A percentile compares a stretch with the other conserved stretches of the same genome.
These are phyloP conservation scores for Alethe diademata DNA, from an alignment of 2,113 vertebrate genomes.

Conservation along the genomic window DNA sequence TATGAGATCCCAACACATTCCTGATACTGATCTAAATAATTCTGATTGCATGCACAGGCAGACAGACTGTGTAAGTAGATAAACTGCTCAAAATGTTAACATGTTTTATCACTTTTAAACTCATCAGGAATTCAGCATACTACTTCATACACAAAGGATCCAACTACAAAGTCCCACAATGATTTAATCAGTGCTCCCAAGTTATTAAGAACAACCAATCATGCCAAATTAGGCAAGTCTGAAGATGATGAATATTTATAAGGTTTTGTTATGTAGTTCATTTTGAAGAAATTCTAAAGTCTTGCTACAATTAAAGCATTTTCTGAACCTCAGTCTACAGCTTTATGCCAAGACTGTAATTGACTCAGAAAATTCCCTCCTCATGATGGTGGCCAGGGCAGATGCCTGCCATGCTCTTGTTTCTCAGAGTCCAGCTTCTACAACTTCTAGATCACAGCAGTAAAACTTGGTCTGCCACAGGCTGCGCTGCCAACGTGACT, in stretches of 20 bases:
- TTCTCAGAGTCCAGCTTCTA: background rate
- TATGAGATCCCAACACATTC: background rate
- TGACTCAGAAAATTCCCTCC: background rate
- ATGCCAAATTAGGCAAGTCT: background rate
- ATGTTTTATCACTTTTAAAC: slow-evolving; percentile 14
- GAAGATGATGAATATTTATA: slow-evolving; percentile 35
- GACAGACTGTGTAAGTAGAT: background rate
- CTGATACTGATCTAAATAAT: slow-evolving; percentile 37
- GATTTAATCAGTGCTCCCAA: slow-evolving; percentile 29
- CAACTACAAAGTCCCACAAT: slow-evolving; percentile 1
- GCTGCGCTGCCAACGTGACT: background rate
- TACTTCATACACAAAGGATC: slow-evolving; percentile 19
- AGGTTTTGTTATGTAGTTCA: background rate
- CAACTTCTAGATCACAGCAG: background rate
- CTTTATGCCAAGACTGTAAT: background rate
- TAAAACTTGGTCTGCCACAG: background rate
- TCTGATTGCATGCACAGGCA: slow-evolving; percentile 4
- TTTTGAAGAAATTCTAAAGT: slow-evolving; percentile 8
- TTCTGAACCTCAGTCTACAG: background rate
- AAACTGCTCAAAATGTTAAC: slow-evolving; percentile 3
- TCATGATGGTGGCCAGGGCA: background rate
- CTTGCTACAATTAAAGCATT: background rate
- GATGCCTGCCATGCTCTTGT: background rate
- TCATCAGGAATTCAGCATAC: background rate
- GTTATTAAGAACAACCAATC: slow-evolving; percentile 35